Evolutionary conservation across 2,113 vertebrate genomes (phyloP).

Genomic region (Collichthys lucidus): DNA sequence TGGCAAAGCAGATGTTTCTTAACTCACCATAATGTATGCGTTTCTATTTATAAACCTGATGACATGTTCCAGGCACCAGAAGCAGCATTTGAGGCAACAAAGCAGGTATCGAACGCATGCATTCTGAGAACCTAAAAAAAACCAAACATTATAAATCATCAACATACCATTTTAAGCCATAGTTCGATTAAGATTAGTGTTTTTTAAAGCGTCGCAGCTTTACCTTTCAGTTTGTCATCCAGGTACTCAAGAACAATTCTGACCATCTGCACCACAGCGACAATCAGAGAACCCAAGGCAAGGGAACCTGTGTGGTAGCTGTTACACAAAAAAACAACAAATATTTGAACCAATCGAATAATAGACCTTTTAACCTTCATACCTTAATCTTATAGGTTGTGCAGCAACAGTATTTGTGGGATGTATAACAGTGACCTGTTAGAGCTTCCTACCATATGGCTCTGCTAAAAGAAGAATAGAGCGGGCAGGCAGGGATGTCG

Average conservation of each 20-base stretch:
- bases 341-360: neutral
- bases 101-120: conserved; percentile 87
- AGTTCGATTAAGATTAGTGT: neutral
- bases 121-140: conserved; percentile 87
- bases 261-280: conserved; percentile 90
- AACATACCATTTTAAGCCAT: neutral
- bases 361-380: neutral
- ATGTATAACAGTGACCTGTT: neutral
- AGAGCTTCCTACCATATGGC: conserved; percentile 87
- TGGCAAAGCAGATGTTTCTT: neutral
- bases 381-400: neutral
- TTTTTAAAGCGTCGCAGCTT: neutral
- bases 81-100: conserved; percentile 95
- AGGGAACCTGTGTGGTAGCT: conserved; percentile 97
- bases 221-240: conserved; percentile 92
- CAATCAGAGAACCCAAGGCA: conserved; percentile 94
- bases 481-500: conserved; percentile 90
- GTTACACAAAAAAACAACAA: conserved; percentile 42
- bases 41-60: conserved; percentile 98
- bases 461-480: conserved; percentile 92
- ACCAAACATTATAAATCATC: neutral
- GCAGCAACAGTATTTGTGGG: neutral
- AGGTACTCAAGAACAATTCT: conserved; percentile 91
- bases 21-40: conserved; percentile 96
- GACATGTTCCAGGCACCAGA: conserved; percentile 97